Conservation (phyloP, 2,888 invertebrate genomes). For the Trissolcus japonicus region DNA sequence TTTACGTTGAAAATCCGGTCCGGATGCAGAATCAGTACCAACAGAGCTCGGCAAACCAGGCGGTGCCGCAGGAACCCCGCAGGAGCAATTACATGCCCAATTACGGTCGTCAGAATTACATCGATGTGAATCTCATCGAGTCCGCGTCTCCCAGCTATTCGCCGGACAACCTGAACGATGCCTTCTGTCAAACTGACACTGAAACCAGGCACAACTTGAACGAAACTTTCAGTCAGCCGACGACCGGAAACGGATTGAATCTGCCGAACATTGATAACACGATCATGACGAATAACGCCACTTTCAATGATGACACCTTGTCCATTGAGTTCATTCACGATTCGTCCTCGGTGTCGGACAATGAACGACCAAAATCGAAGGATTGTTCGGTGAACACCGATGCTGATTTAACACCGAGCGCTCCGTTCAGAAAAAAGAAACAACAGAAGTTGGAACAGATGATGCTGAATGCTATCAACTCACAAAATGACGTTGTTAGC, state of each 20-base stretch:
- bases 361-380: slow-evolving; percentile 63
- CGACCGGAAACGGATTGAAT: slow-evolving; percentile 54
- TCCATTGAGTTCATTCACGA: slow-evolving; percentile 71
- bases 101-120: slow-evolving; percentile 60
- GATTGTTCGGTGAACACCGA: slow-evolving; percentile 69
- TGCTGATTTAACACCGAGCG: slow-evolving; percentile 64
- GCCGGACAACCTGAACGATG: slow-evolving; percentile 72
- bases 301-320: slow-evolving; percentile 73
- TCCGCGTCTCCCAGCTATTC: slow-evolving; percentile 66
- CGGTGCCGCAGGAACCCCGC: slow-evolving; percentile 71
- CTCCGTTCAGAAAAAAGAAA: slow-evolving; percentile 72
- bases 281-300: slow-evolving; percentile 72
- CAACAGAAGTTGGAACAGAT: slow-evolving; percentile 72
- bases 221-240: slow-evolving; percentile 65
- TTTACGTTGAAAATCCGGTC: slow-evolving; percentile 62
- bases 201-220: slow-evolving; percentile 67
- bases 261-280: slow-evolving; percentile 66
- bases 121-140: slow-evolving; percentile 59
- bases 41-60: slow-evolving; percentile 64
- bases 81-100: slow-evolving; percentile 65
- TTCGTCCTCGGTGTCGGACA: slow-evolving; percentile 68
- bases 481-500: slow-evolving; percentile 74
- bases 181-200: slow-evolving; percentile 65
- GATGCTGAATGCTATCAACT: slow-evolving; percentile 72
- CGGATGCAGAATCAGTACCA: slow-evolving; percentile 68